Evolutionary conservation across 2,113 vertebrate genomes (phyloP), one percentile per base, ranked within the genome.

Genomic region (Salvelinus sp.): DNA sequence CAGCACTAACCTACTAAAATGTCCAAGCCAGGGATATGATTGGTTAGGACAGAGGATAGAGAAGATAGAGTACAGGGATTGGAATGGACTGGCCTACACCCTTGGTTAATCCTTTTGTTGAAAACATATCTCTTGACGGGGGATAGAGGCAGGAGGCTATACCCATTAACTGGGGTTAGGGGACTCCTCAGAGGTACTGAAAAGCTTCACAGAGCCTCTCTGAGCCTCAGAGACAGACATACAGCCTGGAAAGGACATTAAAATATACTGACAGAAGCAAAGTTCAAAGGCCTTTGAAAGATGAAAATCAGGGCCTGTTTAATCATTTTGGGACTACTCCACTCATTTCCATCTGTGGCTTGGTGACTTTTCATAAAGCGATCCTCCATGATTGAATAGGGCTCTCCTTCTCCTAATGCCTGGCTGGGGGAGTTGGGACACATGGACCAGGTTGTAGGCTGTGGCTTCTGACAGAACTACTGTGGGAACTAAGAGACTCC

Each of bases 251-350:
- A 50, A 76, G 78, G 77, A 82, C 87, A 86, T 86, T 88, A 83
- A 90, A 84, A 73, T 71, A 82, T 79, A 83, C 76, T 74, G 75
- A 88, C 78, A 88, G 84, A 82, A 87, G 83, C 85, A 80, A 72
- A 80, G 80, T 85, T 89, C 82, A 85, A 83, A 90, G 76, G 73
- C 4, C 16, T 4, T 16, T 54, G 50, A 18, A 54, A 78, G 58
- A 82, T 81, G 80, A 54, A 87, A 83, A 76, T 71, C 78, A 76
- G 64, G 38, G 12, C 22, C 4, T n/a, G 30, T 73, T 58, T 47
- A 22, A 10, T 20, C 20, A 67, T 72, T 78, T 79, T 14, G 9
- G 7, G 38, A 16, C 25, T 57, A 74, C 68, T 13, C 4, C 7
- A 20, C 47, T 78, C 79, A 38, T 6, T 44, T 22, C 16, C 50